A percentile compares a stretch with the other conserved stretches of the same genome.
Conservation (phyloP, 2,888 invertebrate genomes). For the Cantharis flavilabris region DNA sequence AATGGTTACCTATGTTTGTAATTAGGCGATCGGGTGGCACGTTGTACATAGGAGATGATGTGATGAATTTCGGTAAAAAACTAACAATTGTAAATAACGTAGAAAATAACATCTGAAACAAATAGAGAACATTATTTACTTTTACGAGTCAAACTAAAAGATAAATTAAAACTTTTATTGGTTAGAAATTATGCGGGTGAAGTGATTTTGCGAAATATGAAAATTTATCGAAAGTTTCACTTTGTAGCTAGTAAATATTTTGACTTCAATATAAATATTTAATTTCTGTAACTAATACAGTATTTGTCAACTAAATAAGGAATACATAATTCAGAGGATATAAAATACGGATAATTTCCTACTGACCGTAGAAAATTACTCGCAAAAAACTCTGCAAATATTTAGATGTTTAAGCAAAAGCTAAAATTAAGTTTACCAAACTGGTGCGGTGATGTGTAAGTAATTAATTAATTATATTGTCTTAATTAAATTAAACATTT, state of each 20-base stretch:
- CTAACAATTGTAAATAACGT: conserved; percentile 50
- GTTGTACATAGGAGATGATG: conserved; percentile 54
- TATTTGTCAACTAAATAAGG: neutral
- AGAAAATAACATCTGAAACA: conserved; percentile 55
- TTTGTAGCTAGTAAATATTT: neutral
- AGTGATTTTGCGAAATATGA: neutral
- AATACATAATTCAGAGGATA: neutral
- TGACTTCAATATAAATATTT: neutral
- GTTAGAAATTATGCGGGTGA: neutral
- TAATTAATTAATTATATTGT: too few species aligned
- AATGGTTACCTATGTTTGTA: conserved; percentile 51
- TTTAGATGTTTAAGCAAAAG: too few species aligned
- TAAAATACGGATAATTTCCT: neutral
- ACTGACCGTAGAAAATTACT: neutral
- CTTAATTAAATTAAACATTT: too few species aligned
- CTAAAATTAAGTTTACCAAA: too few species aligned
- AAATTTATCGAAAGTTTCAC: neutral
- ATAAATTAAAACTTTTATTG: neutral
- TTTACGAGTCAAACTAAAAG: neutral
- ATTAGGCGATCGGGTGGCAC: conserved; percentile 56
- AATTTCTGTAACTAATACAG: neutral
- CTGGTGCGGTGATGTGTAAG: too few species aligned
- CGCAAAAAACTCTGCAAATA: too few species aligned
- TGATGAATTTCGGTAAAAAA: conserved; percentile 49
- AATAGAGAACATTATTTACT: conserved; percentile 16